A percentile compares a stretch with the other conserved stretches of the same genome.
Evolutionary conservation across 2,888 invertebrate genomes (phyloP).

Genomic region (Dynastes maya): DNA sequence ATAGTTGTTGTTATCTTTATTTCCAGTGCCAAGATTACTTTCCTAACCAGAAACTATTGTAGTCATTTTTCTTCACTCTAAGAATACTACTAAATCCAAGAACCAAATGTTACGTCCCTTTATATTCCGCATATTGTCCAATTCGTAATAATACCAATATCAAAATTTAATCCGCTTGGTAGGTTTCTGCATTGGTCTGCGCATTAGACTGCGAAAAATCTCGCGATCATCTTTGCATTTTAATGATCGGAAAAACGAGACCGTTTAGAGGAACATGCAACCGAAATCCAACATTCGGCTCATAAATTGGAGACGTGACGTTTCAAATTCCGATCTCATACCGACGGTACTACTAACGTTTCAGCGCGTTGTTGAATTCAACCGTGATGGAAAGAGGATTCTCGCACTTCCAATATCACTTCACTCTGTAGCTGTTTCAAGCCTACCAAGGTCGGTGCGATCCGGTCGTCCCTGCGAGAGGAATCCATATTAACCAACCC

Average conservation of each 20-base stretch:
- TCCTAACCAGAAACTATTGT: too few species aligned
- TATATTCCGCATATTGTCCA: too few species aligned
- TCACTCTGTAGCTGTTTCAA: conserved; percentile 28
- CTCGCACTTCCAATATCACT: conserved; percentile 33
- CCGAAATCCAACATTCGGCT: conserved; percentile 15
- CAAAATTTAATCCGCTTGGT: too few species aligned
- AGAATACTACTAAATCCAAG: too few species aligned
- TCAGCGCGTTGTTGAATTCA: conserved; percentile 32
- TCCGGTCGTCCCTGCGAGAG: neutral
- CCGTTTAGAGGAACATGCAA: conserved; percentile 8
- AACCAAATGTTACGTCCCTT: too few species aligned
- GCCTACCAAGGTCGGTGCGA: neutral
- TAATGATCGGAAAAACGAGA: conserved; percentile 6
- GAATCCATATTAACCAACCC: conserved; percentile 35
- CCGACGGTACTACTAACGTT: conserved; percentile 27
- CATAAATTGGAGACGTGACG: conserved; percentile 37
- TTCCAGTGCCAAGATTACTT: too few species aligned
- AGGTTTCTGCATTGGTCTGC: neutral
- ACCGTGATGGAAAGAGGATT: conserved; percentile 10
- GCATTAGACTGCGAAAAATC: neutral
- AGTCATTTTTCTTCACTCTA: too few species aligned
- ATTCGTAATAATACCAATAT: too few species aligned
- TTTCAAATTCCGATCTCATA: conserved; percentile 20
- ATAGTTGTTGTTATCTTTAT: too few species aligned
- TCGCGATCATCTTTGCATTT: conserved; percentile 2